Evolutionary conservation across 2,888 invertebrate genomes (phyloP), one percentile per base, ranked within the genome.

Genomic region (Balanococcus diminutus): DNA sequence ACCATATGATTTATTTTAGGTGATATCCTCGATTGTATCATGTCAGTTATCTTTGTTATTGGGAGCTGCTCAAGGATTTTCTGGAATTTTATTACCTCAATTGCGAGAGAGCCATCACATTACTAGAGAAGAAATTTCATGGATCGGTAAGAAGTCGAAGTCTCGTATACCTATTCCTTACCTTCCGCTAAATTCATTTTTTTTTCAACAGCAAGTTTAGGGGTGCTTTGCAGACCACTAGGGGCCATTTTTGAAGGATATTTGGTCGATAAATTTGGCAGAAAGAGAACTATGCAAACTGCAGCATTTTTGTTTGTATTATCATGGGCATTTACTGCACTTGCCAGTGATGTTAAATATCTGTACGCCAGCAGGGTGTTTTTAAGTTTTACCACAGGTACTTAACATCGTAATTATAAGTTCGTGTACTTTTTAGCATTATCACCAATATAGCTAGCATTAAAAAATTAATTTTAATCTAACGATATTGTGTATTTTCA

Each of bases 31-130:
- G 14, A 19, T 85, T 22, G 16, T 75, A 79, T 36, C 85, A 85
- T 85, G 85, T n/a, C 85, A 85, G 9, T 28, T 85, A 8, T 85
- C 85, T 3, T 75, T 85, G 19, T 3, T 85, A 31, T 42, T 72
- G 39, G 85, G 85, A 28, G 79, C 85, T 28, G 85, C 85, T 31
- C 75, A 72, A 85, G 85, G 85, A 22, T 85, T 72, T 46, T 85
- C 85, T n/a, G 85, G 51, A 5, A 46, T 85, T 39, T n/a, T 85
- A 19, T 28, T 75, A 25, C 75, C 85, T 1, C 85, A 85, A 51
- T 46, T 85, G 19, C 36, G 31, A 0, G 9, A 46, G 72, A 14
- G 72, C 9, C 32, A 51, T 46, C 22, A n/a, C 2, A 79, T 85
- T 11, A 46, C 22, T 42, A 14, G 42, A 9, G 32, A 72, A 1